These are phyloP conservation scores for Athalia circularis DNA, from an alignment of 2,888 invertebrate species.

Conservation along the genomic window DNA sequence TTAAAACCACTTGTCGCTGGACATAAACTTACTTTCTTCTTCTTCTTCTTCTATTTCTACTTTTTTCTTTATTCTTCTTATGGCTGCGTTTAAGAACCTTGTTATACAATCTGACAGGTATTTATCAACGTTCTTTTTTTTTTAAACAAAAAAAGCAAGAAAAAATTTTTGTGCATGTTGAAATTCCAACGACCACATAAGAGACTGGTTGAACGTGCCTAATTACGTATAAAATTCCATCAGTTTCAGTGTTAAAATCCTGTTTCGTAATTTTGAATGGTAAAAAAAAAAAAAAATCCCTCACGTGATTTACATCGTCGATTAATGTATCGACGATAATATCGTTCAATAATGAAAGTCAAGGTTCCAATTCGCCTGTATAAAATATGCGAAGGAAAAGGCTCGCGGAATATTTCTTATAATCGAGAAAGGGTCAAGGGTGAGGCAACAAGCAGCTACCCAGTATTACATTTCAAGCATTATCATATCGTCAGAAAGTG, in stretches of 20 bases:
- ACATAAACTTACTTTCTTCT: background rate
- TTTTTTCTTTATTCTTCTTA: constrained; percentile 22
- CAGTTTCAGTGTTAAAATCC: background rate
- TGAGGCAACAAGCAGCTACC: constrained; percentile 24
- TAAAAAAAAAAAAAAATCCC: background rate
- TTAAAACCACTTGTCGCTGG: constrained; percentile 3
- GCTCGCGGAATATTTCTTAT: background rate
- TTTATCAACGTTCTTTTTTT: constrained; percentile 32
- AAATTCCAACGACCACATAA: background rate
- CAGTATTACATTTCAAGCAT: constrained; percentile 2
- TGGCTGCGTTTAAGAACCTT: constrained; percentile 29
- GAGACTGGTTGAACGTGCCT: background rate
- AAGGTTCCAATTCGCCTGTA: background rate
- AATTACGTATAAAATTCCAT: background rate
- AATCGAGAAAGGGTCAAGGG: constrained; percentile 21
- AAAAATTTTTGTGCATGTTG: background rate
- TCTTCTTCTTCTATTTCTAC: background rate
- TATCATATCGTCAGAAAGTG: constrained; percentile 8
- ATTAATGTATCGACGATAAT: too few species aligned
- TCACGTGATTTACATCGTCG: background rate
- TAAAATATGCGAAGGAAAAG: background rate
- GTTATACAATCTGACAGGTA: constrained; percentile 22
- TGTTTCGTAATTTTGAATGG: background rate
- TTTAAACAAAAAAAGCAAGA: background rate
- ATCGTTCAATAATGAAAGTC: constrained; percentile 15